Conservation (phyloP, 1,140 invertebrate species). For the Pseudobourletiella spinata region DNA sequence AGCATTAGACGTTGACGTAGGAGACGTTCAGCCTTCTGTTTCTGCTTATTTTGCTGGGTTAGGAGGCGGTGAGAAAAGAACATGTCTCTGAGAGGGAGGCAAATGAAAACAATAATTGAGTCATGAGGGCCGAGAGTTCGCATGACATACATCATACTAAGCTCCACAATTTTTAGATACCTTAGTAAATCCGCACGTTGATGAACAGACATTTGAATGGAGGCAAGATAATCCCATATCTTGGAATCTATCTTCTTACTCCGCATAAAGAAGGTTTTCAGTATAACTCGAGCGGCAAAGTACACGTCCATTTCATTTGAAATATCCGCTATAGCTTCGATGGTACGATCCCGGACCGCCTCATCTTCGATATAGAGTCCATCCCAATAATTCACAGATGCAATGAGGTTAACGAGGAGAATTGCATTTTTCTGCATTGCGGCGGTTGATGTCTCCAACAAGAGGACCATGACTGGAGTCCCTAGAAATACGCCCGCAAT, state of each 20-base stretch:
- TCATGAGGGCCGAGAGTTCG: no score
- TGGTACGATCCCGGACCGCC: not conserved
- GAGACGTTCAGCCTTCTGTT: no score
- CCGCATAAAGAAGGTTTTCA: slow-evolving; percentile 2
- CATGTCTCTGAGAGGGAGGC: not conserved
- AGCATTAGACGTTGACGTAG: no score
- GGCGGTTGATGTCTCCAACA: slow-evolving; percentile 4
- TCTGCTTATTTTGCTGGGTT: no score
- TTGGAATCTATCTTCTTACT: not conserved
- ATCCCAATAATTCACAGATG: not conserved
- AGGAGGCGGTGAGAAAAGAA: slow-evolving; percentile 4
- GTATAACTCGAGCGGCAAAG: not conserved
- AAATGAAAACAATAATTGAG: not conserved
- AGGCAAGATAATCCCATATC: slow-evolving; percentile 9
- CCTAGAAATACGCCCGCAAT: not conserved
- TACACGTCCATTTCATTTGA: not conserved
- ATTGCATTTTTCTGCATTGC: slow-evolving; percentile 13
- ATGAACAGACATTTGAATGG: slow-evolving; percentile 9
- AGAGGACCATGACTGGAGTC: not conserved
- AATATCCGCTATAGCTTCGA: not conserved
- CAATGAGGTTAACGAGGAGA: slow-evolving; percentile 19
- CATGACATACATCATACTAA: no score
- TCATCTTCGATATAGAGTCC: not conserved
- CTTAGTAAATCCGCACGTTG: slow-evolving; percentile 28
- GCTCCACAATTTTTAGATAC: no score